A percentile compares a stretch with the other conserved stretches of the same genome.
Evolutionary conservation across 64 coral and sea anemone species (phyloP).

Genomic region (Anthopleura sola): DNA sequence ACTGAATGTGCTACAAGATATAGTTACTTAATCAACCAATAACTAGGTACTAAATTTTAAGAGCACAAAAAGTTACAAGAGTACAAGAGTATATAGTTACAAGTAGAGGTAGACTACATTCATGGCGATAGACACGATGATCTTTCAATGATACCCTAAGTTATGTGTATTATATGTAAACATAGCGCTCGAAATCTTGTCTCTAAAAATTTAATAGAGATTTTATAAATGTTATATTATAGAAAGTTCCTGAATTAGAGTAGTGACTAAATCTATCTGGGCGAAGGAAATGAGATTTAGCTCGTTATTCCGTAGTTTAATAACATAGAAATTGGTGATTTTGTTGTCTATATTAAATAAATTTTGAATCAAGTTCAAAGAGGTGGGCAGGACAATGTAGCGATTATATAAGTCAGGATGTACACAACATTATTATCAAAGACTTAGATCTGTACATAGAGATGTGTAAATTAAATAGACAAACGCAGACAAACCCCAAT

Average conservation of each 20-base stretch:
- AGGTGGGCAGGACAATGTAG: not conserved
- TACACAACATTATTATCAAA: not conserved
- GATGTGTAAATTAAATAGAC: not conserved
- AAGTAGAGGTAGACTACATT: not conserved
- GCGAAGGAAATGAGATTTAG: too few relatives aligned
- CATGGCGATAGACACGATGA: too few relatives aligned
- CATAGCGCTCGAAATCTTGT: not conserved
- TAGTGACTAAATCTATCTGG: not conserved
- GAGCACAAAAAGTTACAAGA: not conserved
- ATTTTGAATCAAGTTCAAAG: not conserved
- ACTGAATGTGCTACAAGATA: too few relatives aligned
- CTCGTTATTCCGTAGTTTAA: too few relatives aligned
- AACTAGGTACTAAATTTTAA: too few relatives aligned
- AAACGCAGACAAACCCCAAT: not conserved
- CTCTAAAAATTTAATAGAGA: not conserved
- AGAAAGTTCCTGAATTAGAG: not conserved
- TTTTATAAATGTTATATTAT: not conserved
- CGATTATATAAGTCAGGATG: not conserved
- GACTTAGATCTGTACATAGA: slow-evolving; percentile 1
- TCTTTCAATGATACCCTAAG: too few relatives aligned
- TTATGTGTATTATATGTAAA: not conserved
- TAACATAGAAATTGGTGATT: not conserved
- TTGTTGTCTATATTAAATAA: not conserved
- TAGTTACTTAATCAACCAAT: too few relatives aligned
- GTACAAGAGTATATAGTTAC: too few relatives aligned